These are phyloP conservation scores for Hyposoter dolosus DNA, from an alignment of 2,888 invertebrate species.

Conservation along the genomic window DNA sequence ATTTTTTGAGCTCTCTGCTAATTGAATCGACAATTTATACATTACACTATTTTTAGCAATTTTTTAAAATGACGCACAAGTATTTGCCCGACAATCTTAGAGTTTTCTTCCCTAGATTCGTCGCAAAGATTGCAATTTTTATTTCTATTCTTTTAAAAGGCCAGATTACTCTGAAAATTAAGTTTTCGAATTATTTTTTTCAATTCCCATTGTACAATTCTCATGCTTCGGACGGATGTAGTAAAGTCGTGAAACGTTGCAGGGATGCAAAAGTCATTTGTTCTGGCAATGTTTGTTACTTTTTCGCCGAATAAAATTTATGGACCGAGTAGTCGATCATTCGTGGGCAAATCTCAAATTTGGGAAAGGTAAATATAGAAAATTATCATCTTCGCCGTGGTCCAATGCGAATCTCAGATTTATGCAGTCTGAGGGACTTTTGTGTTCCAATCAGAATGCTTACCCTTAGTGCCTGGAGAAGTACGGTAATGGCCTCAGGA, in stretches of 20 bases:
- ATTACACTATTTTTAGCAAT: slow-evolving; percentile 30
- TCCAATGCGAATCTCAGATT: not conserved
- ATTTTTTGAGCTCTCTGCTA: slow-evolving; percentile 78
- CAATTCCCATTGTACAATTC: too few species aligned
- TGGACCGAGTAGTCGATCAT: not conserved
- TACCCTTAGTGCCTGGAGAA: slow-evolving; percentile 90
- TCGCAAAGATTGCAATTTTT: not conserved
- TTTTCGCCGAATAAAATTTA: not conserved
- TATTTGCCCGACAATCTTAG: not conserved
- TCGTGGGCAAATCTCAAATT: not conserved
- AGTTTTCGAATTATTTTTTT: too few species aligned
- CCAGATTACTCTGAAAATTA: not conserved
- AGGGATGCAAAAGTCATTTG: not conserved
- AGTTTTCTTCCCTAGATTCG: not conserved
- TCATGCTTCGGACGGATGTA: not conserved
- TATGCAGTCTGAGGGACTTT: not conserved
- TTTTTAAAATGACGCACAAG: not conserved
- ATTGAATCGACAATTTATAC: slow-evolving; percentile 70
- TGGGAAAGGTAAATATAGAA: not conserved
- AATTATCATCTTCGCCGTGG: not conserved
- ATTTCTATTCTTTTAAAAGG: not conserved
- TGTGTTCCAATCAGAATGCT: slow-evolving; percentile 68
- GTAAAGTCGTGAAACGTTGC: too few species aligned
- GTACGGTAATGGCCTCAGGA: slow-evolving; percentile 89
- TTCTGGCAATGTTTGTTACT: not conserved